phyloP scores from a whole-genome alignment of 2,113 vertebrate genomes.

The Sitta europaea region DNA sequence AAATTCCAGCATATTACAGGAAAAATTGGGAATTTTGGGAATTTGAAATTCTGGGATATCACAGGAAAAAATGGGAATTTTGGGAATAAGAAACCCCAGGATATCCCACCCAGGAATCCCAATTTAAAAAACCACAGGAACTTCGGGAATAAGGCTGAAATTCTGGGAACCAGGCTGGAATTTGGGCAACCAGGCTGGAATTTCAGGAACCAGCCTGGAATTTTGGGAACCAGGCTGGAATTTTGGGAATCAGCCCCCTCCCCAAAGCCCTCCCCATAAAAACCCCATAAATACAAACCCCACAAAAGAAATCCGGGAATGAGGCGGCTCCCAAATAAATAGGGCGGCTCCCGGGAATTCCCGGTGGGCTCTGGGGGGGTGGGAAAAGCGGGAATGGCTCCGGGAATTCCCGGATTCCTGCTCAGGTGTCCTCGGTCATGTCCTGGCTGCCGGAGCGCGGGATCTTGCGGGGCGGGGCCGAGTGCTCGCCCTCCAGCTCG shows the following conservation, averaged over 20 bases:
- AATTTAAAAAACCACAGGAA: background rate
- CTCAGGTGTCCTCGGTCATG: conserved; percentile 94
- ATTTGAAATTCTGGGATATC: background rate
- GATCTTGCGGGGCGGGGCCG: conserved; percentile 91
- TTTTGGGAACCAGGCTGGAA: too few species aligned
- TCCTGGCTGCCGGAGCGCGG: conserved; percentile 97
- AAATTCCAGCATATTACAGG: background rate
- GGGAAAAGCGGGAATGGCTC: background rate
- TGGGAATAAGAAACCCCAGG: background rate
- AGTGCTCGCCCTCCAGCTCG: conserved; percentile 85
- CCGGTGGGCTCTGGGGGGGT: too few species aligned
- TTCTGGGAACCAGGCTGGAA: too few species aligned
- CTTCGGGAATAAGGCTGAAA: background rate
- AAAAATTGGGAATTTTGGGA: background rate
- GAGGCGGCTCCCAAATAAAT: conserved; percentile 77
- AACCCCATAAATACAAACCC: conserved; percentile 65
- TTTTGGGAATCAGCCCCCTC: background rate
- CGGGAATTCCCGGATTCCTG: background rate
- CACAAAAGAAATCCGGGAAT: conserved; percentile 56
- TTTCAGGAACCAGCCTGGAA: too few species aligned
- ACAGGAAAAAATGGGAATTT: background rate
- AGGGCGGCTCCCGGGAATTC: conserved; percentile 69
- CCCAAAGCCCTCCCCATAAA: background rate
- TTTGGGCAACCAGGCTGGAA: too few species aligned
- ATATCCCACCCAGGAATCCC: too few species aligned